Percentiles rank a stretch among this genome's conserved stretches.
Conservation (phyloP, 2,888 invertebrate species). For the Apotomis turbidana region DNA sequence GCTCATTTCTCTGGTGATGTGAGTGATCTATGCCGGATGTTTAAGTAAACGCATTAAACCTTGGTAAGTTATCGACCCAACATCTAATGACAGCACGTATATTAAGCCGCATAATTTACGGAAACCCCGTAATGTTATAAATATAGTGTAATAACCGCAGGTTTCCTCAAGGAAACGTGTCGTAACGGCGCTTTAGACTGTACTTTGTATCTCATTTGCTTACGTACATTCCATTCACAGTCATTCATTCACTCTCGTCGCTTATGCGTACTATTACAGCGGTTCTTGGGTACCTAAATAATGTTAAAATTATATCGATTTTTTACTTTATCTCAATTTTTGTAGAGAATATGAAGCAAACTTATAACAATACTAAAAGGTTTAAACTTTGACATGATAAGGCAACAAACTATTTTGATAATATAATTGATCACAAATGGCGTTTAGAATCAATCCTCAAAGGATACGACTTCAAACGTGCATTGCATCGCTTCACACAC, state of each 20-base stretch:
- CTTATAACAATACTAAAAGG: too few relatives aligned
- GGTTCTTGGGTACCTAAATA: neutral
- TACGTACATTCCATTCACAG: slow-evolving; percentile 19
- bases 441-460: too few relatives aligned
- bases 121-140: slow-evolving; percentile 40
- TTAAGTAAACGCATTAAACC: slow-evolving; percentile 17
- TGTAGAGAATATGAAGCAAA: too few relatives aligned
- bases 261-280: neutral
- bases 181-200: slow-evolving; percentile 18
- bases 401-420: too few relatives aligned
- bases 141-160: slow-evolving; percentile 38
- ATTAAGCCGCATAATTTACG: slow-evolving; percentile 34
- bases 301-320: too few relatives aligned
- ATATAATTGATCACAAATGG: too few relatives aligned
- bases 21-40: slow-evolving; percentile 10
- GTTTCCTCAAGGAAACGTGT: slow-evolving; percentile 39
- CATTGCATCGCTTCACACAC: too few relatives aligned
- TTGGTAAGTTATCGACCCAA: slow-evolving; percentile 28
- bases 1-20: neutral
- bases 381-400: too few relatives aligned
- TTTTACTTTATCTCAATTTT: too few relatives aligned
- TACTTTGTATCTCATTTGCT: slow-evolving; percentile 30
- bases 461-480: too few relatives aligned
- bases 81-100: slow-evolving; percentile 23
- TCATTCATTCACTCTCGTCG: slow-evolving; percentile 16